Base-by-base conservation (phyloP, 2,797 vertebrate genomes). In the Oreochromis mossambicus region DNA sequence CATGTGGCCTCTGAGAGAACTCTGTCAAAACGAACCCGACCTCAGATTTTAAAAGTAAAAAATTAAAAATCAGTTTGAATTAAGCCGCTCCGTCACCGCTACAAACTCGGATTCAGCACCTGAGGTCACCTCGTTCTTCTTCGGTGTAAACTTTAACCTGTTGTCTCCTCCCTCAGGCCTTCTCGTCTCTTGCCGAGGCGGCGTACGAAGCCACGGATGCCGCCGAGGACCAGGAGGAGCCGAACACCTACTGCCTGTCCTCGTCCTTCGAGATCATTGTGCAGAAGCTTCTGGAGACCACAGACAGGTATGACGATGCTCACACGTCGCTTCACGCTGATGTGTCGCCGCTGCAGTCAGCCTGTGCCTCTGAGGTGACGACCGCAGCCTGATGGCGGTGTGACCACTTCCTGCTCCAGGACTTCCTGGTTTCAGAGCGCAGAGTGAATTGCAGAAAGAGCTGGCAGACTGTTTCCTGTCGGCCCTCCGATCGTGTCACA, bases 231-330 rank as follows among this genome's bases (percentile, higher is more conserved):
- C 98, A 99, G 92, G 98, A 98, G 90, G 98, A 99, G 61, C 98
- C 98, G 68, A 96, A 96, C 91, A 99, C 98, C 12, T 99, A 99
- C 91, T 99, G 98, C 79, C 95, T 99, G 81, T 99, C 98, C 1
- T 97, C 98, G 3, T 99, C 98, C 1, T 99, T 99, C 19, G 98
- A 99, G 85, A 95, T 99, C 81, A 99, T 99, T 38, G 98, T 99
- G 63, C 98, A 99, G 96, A 99, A 99, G 50, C 97, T 99, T 1
- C 94, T 99, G 86, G 98, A 99, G 93, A 99, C 98, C 24, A 99
- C 98, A 34, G 98, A 99, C 94, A 97, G 98, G 86, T 91, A 61
- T 12, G 43, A 19, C 0, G 6, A 29, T 4, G 8, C 17, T 32
- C 24, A 7, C 9, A 3, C 29, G 52, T 15, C 12, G 6, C 52